Base-by-base conservation (phyloP, 2,113 vertebrate species). In the Nesoenas mayeri region DNA sequence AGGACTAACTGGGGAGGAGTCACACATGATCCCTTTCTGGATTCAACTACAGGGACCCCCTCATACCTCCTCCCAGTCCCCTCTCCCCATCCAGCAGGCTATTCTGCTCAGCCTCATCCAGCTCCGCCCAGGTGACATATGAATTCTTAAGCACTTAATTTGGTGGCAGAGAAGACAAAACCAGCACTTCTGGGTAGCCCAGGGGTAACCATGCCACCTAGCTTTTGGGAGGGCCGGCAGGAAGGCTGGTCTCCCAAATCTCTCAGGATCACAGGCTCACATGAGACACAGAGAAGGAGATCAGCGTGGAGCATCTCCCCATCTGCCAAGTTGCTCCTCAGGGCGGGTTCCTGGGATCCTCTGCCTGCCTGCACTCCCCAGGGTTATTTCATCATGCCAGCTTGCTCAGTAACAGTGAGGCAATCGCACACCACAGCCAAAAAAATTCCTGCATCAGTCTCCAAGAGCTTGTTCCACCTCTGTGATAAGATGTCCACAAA, bases 401-500 rank as follows among this genome's bases (percentile, higher is more conserved):
- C 50, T 65, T 29, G 21, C 67, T 77, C 66, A 48, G 57, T 65
- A 88, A 75, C 81, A 86, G 42, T 8, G 1, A 93, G 42, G 79
- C 66, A 88, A 85, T 11, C 75, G 29, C 69, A 88, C 47, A 73
- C 50, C 53, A 69, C 25, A 64, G 65, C 58, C 90, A 96, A 42
- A 81, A 81, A 91, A 93, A 93, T 53, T 86, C 72, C 72, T 79
- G 71, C 44, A 58, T 9, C 11, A 2, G 70, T 48, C 80, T 93
- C 82, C 38, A 89, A 86, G 47, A 80, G 24, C 66, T 65, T 47
- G 61, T 85, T 93, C 75, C 62, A 95, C 85, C 21, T 86, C 77
- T 90, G 36, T 32, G 80, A 92, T 92, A 93, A 92, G 56, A 58
- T 61, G 44, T 75, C 74, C 77, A 74, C 44, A 91, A 89, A 95